Base-by-base conservation (phyloP, 2,797 vertebrate genomes). In the Numenius phaeopus region DNA sequence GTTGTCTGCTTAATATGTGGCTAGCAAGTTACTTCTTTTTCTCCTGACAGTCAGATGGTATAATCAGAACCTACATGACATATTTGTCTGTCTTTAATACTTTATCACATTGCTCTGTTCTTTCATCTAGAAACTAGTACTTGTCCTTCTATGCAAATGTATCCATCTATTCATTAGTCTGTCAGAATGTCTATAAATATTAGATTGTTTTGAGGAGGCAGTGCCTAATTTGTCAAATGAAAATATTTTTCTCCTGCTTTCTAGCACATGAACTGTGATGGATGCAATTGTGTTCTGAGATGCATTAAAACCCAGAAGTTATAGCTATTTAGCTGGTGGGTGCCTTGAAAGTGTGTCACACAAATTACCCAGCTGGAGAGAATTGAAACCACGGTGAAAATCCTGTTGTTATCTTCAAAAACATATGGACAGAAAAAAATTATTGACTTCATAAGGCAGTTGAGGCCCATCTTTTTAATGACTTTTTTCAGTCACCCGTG, bases 181-280 rank as follows among this genome's bases (percentile, higher is more conserved):
- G 86, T 97, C 96, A 94, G 83, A 96, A 96, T 87, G 37, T 80
- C 89, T 96, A 90, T 95, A 97, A 97, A 97, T 80, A 95, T 69
- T 90, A 89, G 70, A 92, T 86, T 97, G 67, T 92, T 97, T 97
- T 94, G 83, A 95, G 64, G 58, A 96, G 39, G 27, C 82, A 95
- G 65, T 72, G 49, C 32, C 42, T 97, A 87, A 95, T 97, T 94
- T 91, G 66, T 90, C 64, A 85, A 72, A 94, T 65, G 61, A 94
- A 98, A 97, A 92, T 75, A 83, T 73, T 88, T 92, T 97, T 78
- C 42, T 77, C 39, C 34, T 62, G 49, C 11, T 90, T 96, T 84
- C 79, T 97, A 92, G 71, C 83, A 75, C 24, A 67, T 32, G 66
- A 96, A 76, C 27, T 78, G 66, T 95, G 85, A 94, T 90, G 94